Evolutionary conservation across 1,140 invertebrate species (phyloP), one percentile per base, ranked within the genome.

Genomic region (Drosophila lini): DNA sequence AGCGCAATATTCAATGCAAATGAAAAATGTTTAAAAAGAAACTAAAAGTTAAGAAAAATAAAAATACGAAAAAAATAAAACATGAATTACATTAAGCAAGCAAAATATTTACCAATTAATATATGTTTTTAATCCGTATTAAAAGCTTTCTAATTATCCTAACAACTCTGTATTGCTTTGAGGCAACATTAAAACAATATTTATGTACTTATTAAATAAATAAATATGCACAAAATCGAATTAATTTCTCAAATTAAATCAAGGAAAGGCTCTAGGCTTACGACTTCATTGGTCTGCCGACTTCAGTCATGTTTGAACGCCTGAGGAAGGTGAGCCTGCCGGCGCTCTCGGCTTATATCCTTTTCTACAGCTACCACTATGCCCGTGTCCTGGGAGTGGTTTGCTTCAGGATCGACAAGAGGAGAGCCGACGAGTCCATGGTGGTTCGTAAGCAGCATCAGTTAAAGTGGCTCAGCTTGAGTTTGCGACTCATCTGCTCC

Each of bases 381-480:
- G 77, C 42, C 34, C 11, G 76, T 5, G 7, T 73, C 13, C 31
- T 79, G 38, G 75, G 75, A 10, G 56, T 79, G 5, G 9, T 78
- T 16, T 67, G 53, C 15, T 79, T 79, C n/a, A 41, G 45, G 10
- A 38, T 79, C 9, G 53, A 44, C 5, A 28, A 47, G 16, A 70
- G 58, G 28, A 31, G 3, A 3, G 32, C 34, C 1, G 55, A 71
- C 10, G 34, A 19, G 9, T 45, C 61, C 34, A 31, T 65, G 68
- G 48, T 65, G 22, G 75, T 13, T 4, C 50, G 40, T 3, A 59
- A 58, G n/a, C 38, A 53, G 32, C 61, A 47, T 34, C 55, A 68
- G 22, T 60, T 81, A n/a, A 89, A 81, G 32, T 84, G 78, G 61
- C 64, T 68, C 15, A 78, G 81, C 16, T 28, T 89, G 9, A 36